These are phyloP conservation scores for Carduelis carduelis DNA, from an alignment of 2,797 vertebrate species.

Conservation along the genomic window DNA sequence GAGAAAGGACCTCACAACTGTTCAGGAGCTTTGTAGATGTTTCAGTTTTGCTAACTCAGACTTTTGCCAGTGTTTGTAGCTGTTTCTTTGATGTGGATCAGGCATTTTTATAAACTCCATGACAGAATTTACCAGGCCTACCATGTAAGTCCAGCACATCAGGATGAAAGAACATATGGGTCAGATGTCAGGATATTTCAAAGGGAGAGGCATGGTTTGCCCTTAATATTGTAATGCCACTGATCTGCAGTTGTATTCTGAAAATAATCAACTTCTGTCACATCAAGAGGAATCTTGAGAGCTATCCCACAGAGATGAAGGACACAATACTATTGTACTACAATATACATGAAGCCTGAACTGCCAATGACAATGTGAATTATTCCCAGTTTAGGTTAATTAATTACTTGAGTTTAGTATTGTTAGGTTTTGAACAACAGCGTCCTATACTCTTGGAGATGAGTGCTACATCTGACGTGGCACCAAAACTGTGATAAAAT, in stretches of 20 bases:
- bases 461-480: not conserved
- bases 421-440: not conserved
- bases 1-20: not conserved
- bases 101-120: not conserved
- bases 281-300: not conserved
- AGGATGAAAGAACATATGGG: not conserved
- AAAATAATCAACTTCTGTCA: not conserved
- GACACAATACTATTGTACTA: not conserved
- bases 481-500: not conserved
- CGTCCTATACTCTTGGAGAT: not conserved
- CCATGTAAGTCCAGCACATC: not conserved
- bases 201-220: not conserved
- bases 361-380: not conserved
- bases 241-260: not conserved
- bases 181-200: not conserved
- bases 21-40: not conserved
- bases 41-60: not conserved
- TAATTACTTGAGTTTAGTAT: not conserved
- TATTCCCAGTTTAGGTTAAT: not conserved
- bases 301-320: not conserved
- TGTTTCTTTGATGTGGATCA: not conserved
- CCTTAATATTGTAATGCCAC: not conserved
- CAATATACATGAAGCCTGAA: not conserved
- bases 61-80: not conserved
- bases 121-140: not conserved